Base-by-base conservation (phyloP, 2,113 vertebrate species). In the Castor canadensis region DNA sequence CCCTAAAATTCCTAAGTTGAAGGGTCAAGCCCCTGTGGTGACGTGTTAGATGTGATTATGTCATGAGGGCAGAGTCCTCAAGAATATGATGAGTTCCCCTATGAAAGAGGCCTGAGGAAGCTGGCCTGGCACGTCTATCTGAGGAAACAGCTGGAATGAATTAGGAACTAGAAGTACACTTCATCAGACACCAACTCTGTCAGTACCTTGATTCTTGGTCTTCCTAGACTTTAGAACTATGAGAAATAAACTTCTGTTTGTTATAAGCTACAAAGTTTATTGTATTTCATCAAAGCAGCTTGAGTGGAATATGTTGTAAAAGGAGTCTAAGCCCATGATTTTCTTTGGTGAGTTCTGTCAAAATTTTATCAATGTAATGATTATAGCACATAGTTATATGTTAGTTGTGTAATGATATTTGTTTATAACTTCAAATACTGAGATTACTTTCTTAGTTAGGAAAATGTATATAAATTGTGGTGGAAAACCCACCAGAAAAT, bases 391-490 rank as follows among this genome's bases (percentile, higher is more conserved):
- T 64, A 82, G 60, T 89, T 76, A n/a, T 43, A 9, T 80, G 28
- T 66, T 79, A 52, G 16, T 60, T 89, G 52, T 90, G 9, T 87
- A 75, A 88, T 64, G 6, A 3, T 87, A 62, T 75, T 93, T 91
- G 64, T n/a, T n/a, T n/a, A n/a, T n/a, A n/a, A n/a, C n/a, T n/a
- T n/a, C n/a, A 97, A 95, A 76, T 13, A 72, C 52, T 79, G 71
- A 81, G 38, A 52, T 91, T 81, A 60, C 40, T 73, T 52, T 93
- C n/a, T 88, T 91, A 43, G 84, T 95, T 91, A 80, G 47, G 13
- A 40, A 85, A 81, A 54, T 56, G 22, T 15, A 7, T 12, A 28
- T 56, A 49, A 69, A 49, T 49, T 72, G 3, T 54, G 22, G 82
- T 82, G 38, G 52, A 28, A 93, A 95, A 91, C 22, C 80, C 54